These are phyloP conservation scores for Charanyca ferruginea DNA, from an alignment of 2,888 invertebrate genomes.

Conservation along the genomic window DNA sequence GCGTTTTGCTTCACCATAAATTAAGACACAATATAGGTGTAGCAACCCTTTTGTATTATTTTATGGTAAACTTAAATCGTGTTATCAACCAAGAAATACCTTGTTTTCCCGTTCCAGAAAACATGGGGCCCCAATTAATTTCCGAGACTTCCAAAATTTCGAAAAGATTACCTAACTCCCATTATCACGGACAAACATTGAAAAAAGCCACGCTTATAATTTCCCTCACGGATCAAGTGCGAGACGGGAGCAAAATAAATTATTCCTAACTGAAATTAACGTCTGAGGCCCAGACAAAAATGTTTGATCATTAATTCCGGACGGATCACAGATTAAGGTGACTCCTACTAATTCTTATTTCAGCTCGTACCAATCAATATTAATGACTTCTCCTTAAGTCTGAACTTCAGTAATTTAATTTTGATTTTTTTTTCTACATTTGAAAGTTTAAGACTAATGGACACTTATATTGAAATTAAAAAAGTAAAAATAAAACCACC, in stretches of 20 bases:
- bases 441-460: not conserved
- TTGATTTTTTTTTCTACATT: not conserved
- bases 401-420: slow-evolving; percentile 7
- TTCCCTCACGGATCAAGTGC: slow-evolving; percentile 23
- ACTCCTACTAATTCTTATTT: slow-evolving; percentile 26
- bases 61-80: not conserved
- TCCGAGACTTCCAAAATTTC: not conserved
- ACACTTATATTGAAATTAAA: not conserved
- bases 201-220: slow-evolving; percentile 18
- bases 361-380: slow-evolving; percentile 31
- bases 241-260: slow-evolving; percentile 33
- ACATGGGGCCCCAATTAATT: slow-evolving; percentile 3
- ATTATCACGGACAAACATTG: slow-evolving; percentile 17
- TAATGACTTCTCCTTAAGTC: slow-evolving; percentile 21
- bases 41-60: too few species aligned
- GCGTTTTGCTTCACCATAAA: too few species aligned
- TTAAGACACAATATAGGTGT: too few species aligned
- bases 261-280: slow-evolving; percentile 34
- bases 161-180: slow-evolving; percentile 10
- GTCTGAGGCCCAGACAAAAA: slow-evolving; percentile 17
- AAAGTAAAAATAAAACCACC: slow-evolving; percentile 10
- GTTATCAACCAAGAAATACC: not conserved
- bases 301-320: slow-evolving; percentile 40
- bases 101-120: not conserved
- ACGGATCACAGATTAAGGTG: slow-evolving; percentile 22